Conservation (phyloP, 2,797 vertebrate genomes). For the Eulemur rubriventer region DNA sequence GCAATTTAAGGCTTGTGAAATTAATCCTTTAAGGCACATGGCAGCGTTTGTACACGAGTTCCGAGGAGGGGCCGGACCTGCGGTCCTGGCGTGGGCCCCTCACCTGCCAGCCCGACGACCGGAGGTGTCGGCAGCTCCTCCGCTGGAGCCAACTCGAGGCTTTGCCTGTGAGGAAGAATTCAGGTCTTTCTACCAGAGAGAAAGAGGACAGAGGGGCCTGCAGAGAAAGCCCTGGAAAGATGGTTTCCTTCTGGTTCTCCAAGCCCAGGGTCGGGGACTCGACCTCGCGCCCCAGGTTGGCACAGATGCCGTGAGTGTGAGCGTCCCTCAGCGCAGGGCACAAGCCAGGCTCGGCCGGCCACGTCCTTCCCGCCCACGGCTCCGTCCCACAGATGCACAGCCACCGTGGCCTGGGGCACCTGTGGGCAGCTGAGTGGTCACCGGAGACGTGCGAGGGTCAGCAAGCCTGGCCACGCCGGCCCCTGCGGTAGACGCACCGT, state of each 20-base stretch:
- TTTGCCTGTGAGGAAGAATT: neutral
- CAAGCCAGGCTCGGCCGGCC: accelerated
- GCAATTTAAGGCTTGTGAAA: constrained; percentile 94
- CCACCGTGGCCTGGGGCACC: accelerated
- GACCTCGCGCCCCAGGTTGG: accelerated
- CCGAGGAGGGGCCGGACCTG: constrained; percentile 81
- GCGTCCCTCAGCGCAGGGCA: neutral
- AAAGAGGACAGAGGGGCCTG: neutral
- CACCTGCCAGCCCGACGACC: constrained; percentile 83
- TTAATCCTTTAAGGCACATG: constrained; percentile 94
- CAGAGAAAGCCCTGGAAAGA: neutral
- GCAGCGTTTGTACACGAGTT: constrained; percentile 84
- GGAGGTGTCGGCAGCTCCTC: constrained; percentile 66
- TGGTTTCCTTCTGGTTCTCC: accelerated
- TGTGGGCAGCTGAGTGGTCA: accelerated
- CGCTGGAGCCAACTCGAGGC: neutral
- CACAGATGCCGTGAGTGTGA: neutral
- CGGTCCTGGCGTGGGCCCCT: constrained; percentile 3
- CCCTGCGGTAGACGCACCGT: neutral
- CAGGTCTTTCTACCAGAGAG: neutral
- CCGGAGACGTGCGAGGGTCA: neutral
- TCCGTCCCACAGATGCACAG: accelerated
- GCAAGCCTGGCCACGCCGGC: accelerated
- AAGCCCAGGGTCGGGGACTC: neutral
- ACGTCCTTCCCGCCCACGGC: accelerated